A percentile compares a stretch with the other conserved stretches of the same genome.
phyloP scores from a whole-genome alignment of 2,888 invertebrate genomes.

The Eueremaeus valkanovi region DNA sequence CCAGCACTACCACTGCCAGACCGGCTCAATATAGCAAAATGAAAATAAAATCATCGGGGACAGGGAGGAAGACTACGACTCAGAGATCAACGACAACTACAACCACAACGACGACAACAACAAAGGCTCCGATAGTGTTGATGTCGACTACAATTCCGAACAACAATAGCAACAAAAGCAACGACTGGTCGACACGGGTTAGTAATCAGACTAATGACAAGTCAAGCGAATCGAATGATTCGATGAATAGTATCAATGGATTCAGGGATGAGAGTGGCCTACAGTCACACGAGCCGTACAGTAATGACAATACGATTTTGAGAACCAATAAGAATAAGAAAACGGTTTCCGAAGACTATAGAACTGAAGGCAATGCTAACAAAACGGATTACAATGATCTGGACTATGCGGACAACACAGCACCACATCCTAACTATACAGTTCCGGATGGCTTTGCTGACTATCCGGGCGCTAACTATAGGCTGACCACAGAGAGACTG shows the following conservation, averaged over 20 bases:
- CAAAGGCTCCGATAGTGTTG: neutral
- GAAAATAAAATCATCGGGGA: slow-evolving; percentile 26
- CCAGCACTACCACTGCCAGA: slow-evolving; percentile 11
- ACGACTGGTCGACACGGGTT: slow-evolving; percentile 23
- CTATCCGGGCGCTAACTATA: slow-evolving; percentile 27
- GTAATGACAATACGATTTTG: neutral
- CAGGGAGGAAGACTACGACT: neutral
- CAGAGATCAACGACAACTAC: slow-evolving; percentile 2
- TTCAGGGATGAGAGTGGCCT: neutral
- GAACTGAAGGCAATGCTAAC: neutral
- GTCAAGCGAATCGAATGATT: slow-evolving; percentile 2
- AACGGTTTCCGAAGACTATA: neutral
- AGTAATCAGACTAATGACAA: neutral
- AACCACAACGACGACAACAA: slow-evolving; percentile 32
- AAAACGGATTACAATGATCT: neutral
- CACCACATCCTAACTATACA: slow-evolving; percentile 14
- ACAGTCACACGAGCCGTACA: neutral
- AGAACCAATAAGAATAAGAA: neutral
- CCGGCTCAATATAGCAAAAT: slow-evolving; percentile 24
- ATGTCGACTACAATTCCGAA: slow-evolving; percentile 9
- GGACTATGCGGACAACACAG: slow-evolving; percentile 15
- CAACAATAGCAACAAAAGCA: slow-evolving; percentile 16
- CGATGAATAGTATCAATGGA: neutral
- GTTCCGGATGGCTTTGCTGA: slow-evolving; percentile 11
- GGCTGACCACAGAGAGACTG: slow-evolving; percentile 43